Percentiles rank a stretch among this genome's conserved stretches.
These are phyloP conservation scores for Pristionchus mayeri DNA, from an alignment of 2,888 invertebrate genomes.

Conservation along the genomic window DNA sequence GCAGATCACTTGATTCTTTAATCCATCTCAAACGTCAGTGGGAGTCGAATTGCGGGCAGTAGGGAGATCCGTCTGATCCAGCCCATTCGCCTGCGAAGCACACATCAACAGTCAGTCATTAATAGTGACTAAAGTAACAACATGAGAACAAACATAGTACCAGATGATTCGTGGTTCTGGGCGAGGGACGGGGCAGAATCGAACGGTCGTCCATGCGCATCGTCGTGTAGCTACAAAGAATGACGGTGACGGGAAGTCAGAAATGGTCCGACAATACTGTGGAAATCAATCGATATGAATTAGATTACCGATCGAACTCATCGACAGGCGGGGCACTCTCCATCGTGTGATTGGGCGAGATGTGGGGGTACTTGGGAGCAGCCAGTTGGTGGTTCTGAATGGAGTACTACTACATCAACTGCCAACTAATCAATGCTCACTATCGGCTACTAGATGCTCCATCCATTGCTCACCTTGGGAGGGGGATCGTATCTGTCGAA, in stretches of 20 bases:
- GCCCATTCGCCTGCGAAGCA: not conserved
- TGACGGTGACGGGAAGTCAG: not conserved
- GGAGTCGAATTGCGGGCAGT: slow-evolving; percentile 32
- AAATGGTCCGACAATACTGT: no score
- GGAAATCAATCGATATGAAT: slow-evolving; percentile 11
- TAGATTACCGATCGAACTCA: slow-evolving; percentile 43
- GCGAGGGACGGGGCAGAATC: slow-evolving; percentile 47
- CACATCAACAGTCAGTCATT: not conserved
- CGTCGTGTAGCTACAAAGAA: slow-evolving; percentile 36
- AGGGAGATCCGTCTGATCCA: slow-evolving; percentile 26
- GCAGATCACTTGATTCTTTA: not conserved
- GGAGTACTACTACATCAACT: no score
- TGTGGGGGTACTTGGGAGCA: slow-evolving; percentile 28
- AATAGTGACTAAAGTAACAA: not conserved
- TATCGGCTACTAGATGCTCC: not conserved
- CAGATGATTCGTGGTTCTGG: slow-evolving; percentile 30
- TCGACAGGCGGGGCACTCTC: slow-evolving; percentile 27
- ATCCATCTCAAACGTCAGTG: slow-evolving; percentile 29
- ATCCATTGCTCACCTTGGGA: slow-evolving; percentile 7
- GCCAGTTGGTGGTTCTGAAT: not conserved
- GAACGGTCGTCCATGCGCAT: slow-evolving; percentile 40
- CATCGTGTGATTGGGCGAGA: slow-evolving; percentile 33
- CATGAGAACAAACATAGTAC: not conserved
- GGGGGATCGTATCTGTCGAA: slow-evolving; percentile 47
- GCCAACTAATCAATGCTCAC: no score